Base-by-base conservation (phyloP, 1,140 invertebrate species). In the Cotesia vestalis region DNA sequence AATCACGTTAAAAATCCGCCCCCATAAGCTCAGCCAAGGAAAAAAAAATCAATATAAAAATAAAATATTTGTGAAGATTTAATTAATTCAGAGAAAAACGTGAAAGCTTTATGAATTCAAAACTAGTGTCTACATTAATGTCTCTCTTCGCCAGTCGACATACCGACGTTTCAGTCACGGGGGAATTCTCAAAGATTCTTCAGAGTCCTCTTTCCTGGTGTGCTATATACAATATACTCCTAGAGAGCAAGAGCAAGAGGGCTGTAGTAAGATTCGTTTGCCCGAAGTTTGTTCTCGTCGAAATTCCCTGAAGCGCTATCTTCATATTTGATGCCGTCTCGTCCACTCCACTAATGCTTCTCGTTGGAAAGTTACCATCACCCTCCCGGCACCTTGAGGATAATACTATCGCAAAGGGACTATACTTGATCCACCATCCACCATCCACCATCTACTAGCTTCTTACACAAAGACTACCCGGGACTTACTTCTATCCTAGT, bases 301-400 rank as follows among this genome's bases (percentile, higher is more conserved):
- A 80, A 80, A 81, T 80, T 80, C 79, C 80, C 79, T 73, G 73
- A 79, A 80, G 80, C 77, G 73, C 78, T 76, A 80, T 81, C 79
- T 81, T 80, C 80, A 81, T 81, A 81, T 81, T 81, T 81, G 78
- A 81, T 81, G 79, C 78, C 76, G 73, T 79, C 78, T 80, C 79
- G 78, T 80, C 80, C 79, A 80, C 78, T 80, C 73, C 73, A 73
- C 79, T 81, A 80, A 80, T 80, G 79, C 76, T 77, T 76, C 80
- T 80, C 78, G 78, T 81, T 80, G 78, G 73, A 80, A 81, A 81
- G 79, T 81, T 80, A 76, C 78, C 78, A 74, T 78, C 40, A 46
- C 72, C 77, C 72, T 73, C 74, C 57, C 71, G 59, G 66, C 71
- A 68, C 62, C 67, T 70, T 36, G 36, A 51, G 57, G 72, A 69